These are phyloP conservation scores for Galagoides demidoff DNA, from an alignment of 2,797 vertebrate genomes.

Conservation along the genomic window DNA sequence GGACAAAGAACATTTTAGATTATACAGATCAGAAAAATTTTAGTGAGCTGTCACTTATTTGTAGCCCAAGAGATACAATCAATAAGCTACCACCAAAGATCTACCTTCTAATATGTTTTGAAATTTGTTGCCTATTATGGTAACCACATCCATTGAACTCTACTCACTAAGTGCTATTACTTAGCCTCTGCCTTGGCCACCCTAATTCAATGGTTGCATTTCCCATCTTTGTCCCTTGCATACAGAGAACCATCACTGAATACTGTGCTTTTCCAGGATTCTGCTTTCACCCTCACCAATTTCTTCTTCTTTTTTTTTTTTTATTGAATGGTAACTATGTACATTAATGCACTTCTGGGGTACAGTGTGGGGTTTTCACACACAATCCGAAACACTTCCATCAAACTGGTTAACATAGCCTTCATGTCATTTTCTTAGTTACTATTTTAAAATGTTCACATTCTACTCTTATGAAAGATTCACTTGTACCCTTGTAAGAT, in stretches of 20 bases:
- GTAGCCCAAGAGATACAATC: background rate
- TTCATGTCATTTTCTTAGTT: too few species aligned
- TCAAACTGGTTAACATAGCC: too few species aligned
- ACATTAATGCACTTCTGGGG: too few species aligned
- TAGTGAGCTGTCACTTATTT: background rate
- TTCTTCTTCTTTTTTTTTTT: background rate
- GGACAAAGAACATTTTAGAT: background rate
- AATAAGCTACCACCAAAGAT: background rate
- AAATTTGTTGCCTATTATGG: background rate
- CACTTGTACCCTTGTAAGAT: too few species aligned
- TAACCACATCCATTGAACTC: background rate
- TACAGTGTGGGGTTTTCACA: too few species aligned
- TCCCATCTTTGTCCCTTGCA: background rate
- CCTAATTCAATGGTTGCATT: background rate
- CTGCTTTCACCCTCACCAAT: background rate
- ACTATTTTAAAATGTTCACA: too few species aligned
- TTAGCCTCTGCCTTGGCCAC: background rate
- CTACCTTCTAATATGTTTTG: background rate
- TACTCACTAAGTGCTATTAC: background rate
- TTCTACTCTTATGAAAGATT: too few species aligned
- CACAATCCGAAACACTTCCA: too few species aligned
- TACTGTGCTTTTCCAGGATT: background rate
- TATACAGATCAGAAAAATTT: background rate
- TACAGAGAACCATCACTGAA: background rate
- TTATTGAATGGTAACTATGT: too few species aligned